Evolutionary conservation across 1,140 invertebrate species (phyloP), one percentile per base, ranked within the genome.

Genomic region (Antheraea pernyi): DNA sequence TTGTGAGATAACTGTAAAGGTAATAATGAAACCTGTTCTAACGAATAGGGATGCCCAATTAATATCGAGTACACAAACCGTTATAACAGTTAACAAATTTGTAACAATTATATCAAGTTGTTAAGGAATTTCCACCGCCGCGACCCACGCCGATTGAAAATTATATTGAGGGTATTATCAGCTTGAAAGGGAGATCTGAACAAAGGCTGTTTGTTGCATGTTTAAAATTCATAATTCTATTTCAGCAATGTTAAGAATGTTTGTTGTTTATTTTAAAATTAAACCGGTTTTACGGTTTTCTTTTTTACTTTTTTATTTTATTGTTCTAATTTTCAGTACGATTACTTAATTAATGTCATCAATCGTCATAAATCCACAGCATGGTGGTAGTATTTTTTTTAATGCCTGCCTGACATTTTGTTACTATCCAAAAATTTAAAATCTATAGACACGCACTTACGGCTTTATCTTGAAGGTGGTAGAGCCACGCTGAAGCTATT

Each of bases 1-100:
- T 30, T 30, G 22, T 30, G 22, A 30, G 22, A 30, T 30, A 30
- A 30, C 22, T 30, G 1, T 53, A 16, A 11, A 53, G 16, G 16
- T 53, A 53, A 53, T 53, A 13, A 13, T 5, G 46, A 53, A 53
- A 53, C 46, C 10, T 16, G 11, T 2, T n/a, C 4, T 53, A 53
- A 53, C 16, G 16, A 53, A 53, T 53, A 53, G 46, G 16, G 46
- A 53, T 53, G 46, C 30, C 19, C 19, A 63, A 63, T 37, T 63
- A 63, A 63, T 36, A 63, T 37, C 61, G 16, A 8, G 30, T 22
- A 61, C 19, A 53, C 46, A 11, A 16, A 71, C 46, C 59, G 63
- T 53, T 64, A 67, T 67, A 69, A 65, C 67, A 59, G 58, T 68
- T 68, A 59, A 53, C 46, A 53, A 65, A 64, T 67, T 58, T n/a